Evolutionary conservation across 1,140 invertebrate genomes (phyloP), one percentile per base, ranked within the genome.

Genomic region (Nebria ingens): DNA sequence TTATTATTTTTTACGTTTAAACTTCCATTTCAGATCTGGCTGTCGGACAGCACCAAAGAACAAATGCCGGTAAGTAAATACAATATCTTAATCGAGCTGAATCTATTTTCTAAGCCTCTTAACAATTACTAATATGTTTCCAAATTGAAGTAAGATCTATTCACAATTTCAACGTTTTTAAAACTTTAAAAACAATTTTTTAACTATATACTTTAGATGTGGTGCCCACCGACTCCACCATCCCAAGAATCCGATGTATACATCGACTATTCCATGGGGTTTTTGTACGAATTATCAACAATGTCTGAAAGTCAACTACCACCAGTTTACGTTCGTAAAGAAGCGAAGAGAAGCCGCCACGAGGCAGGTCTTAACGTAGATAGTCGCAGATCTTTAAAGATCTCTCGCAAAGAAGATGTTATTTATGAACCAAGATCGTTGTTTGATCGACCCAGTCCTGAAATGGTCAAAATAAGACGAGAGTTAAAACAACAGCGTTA

Each of bases 141-240:
- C 13, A 49, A 17, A 49, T 49, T 49, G 6, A 11, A 49, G 13
- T 9, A 40, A 51, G 1, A 34, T 34, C n/a, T 34, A 34, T 34
- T 6, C 25, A 9, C 6, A 34, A 34, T 34, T 49, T 15, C 17
- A 2, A 2, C 19, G 12, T 17, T 17, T 11, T 1, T 2, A 1
- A 50, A 17, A 2, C 13, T 38, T 38, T 38, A 1, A 54, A 15
- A 42, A 55, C 19, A 57, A 50, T 55, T 59, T 56, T 51, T 21
- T n/a, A n/a, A n/a, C n/a, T n/a, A n/a, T n/a, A n/a, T n/a, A 1
- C 64, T 65, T 59, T 72, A 96, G 93, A 84, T 96, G 78, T 97
- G 93, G 92, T 87, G 87, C 62, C 94, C 93, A 56, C 93, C 93
- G 55, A 96, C 93, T 12, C 93, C 93, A 58, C 93, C 93, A 2